Base-by-base conservation (phyloP, 2,113 vertebrate genomes). In the Callipepla squamata region DNA sequence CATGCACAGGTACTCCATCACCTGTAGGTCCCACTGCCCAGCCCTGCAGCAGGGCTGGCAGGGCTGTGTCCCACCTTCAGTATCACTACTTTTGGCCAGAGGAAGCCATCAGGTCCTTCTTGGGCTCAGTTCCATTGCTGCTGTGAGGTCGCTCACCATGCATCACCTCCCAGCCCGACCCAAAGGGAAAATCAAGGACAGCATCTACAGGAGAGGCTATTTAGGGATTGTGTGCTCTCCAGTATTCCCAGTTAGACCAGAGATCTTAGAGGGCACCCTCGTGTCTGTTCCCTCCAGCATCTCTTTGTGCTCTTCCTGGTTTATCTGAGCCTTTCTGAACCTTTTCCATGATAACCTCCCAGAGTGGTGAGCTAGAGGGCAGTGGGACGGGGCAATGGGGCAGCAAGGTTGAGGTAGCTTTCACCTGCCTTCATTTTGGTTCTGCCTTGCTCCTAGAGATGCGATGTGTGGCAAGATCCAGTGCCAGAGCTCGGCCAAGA, bases 391-490 rank as follows among this genome's bases (percentile, higher is more conserved):
- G 22, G 6, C 61, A 42, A 3, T 1, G 53, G 61, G 66, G 9
- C 53, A n/a, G 42, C 25, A 9, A n/a, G 65, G 18, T 17, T 3
- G 28, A 22, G 13, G 45, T 14, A 6, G 3, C 8, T 0, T 8
- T 53, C 26, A 17, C 22, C 77, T 75, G 23, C 30, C 38, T 61
- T 83, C 3, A 78, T 38, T 72, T 21, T 0, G 2, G 4, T 57
- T 6, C 2, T 80, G 32, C 7, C 53, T 42, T 26, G 11, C 58
- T 75, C 30, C 22, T 94, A 99, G 99, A 72, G 99, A 99, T n/a
- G 98, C 98, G 18, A 98, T 97, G 93, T 99, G 99, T 42, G 99
- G 99, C 7, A 99, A 98, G 96, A 98, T 99, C 91, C 99, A 99
- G 97, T 99, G 99, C 93, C 98, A 98, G 96, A 99, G 98, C 11